Evolutionary conservation across 2,797 vertebrate genomes (phyloP), one percentile per base, ranked within the genome.

Genomic region (Miichthys miiuy): DNA sequence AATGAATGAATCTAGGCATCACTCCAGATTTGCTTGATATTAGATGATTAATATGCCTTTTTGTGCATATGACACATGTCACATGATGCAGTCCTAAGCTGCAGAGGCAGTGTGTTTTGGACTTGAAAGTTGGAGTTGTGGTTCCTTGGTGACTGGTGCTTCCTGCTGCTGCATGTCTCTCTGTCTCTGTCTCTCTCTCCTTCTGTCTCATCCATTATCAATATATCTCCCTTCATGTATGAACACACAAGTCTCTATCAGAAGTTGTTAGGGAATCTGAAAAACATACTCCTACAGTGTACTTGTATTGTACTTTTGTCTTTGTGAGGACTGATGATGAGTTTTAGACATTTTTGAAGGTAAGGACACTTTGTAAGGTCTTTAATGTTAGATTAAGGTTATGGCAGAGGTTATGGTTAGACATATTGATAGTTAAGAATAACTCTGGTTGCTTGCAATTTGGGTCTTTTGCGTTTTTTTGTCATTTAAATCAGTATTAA

Each of bases 91-190:
- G 57, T 64, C 63, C 27, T 80, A 48, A 44, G 71, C 63, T 81
- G 48, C 80, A 75, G 75, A 73, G 71, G 46, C 80, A 75, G 71
- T 68, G 68, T 84, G 84, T 85, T 85, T 77, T 83, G 73, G 78
- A 79, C 65, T 79, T 87, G 50, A 82, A 72, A 55, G 58, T 77
- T 78, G 41, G 80, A 80, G 60, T 17, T 17, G 23, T 73, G 62
- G 38, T 42, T 84, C 70, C 69, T 38, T 60, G 48, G 57, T 74
- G 75, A 57, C 52, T 58, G n/a, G 14, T 72, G 75, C 60, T 70
- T 82, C 62, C 70, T 55, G 65, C 62, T 70, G 60, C 56, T 75
- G 75, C 72, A 72, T 68, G 82, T 75, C 54, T 77, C 30, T 30
- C 30, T 30, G 5, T 30, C 6, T 6, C 30, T 76, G 64, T 62